A percentile compares a stretch with the other conserved stretches of the same genome.
Conservation (phyloP, 2,888 invertebrate genomes). For the Bursaphelenchus okinawaensis region DNA sequence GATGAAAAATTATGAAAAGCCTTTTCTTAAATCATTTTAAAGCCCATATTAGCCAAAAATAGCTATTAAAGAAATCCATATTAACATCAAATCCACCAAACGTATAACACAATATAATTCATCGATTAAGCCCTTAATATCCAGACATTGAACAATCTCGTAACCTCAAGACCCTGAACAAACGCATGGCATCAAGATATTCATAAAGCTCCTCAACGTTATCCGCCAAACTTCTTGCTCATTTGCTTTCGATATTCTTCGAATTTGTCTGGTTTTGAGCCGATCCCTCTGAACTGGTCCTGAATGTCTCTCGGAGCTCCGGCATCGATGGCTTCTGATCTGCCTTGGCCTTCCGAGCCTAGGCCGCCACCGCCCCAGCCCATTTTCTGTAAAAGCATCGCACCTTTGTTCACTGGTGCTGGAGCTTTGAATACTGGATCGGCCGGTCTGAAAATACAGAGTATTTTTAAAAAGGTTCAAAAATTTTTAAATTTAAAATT, state of each 20-base stretch:
- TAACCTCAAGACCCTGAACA: no score
- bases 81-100: background rate
- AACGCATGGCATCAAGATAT: no score
- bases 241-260: conserved; percentile 38
- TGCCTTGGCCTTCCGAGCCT: conserved; percentile 72
- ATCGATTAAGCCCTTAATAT: no score
- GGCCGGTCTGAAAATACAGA: background rate
- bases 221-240: conserved; percentile 10
- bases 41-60: no score
- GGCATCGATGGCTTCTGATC: conserved; percentile 66
- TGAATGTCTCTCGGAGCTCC: conserved; percentile 80
- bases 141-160: no score
- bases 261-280: conserved; percentile 62
- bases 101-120: no score
- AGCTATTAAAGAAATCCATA: background rate
- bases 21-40: no score
- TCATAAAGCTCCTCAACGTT: no score
- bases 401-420: conserved; percentile 78
- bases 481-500: background rate
- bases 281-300: conserved; percentile 91
- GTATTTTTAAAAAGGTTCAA: no score
- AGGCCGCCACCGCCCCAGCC: conserved; percentile 90
- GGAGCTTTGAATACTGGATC: conserved; percentile 17
- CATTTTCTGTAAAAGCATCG: conserved; percentile 93
- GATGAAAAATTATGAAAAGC: no score